Percentiles rank a stretch among this genome's conserved stretches.
phyloP scores from a whole-genome alignment of 2,797 vertebrate species.

The Meriones psammophilus region DNA sequence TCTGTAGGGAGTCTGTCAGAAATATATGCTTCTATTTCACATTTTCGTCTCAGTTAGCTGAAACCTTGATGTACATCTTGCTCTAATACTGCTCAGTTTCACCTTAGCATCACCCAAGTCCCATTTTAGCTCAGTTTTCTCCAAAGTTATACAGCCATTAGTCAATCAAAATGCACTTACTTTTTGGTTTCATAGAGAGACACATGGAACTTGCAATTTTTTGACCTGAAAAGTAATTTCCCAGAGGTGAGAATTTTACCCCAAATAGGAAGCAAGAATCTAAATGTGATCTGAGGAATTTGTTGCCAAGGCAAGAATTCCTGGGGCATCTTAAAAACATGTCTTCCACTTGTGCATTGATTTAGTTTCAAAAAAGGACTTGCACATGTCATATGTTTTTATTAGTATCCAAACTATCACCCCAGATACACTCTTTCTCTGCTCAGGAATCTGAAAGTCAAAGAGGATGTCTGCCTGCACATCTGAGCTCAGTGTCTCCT shows the following conservation, averaged over 20 bases:
- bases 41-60: conserved; percentile 56
- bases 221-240: conserved; percentile 65
- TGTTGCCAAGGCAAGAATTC: conserved; percentile 37
- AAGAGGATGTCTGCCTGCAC: not conserved
- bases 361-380: conserved; percentile 33
- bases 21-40: conserved; percentile 48
- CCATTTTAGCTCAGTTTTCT: conserved; percentile 72
- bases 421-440: not conserved
- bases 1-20: conserved; percentile 50
- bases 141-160: conserved; percentile 69
- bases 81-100: conserved; percentile 65
- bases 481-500: not conserved
- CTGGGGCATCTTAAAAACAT: not conserved
- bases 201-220: conserved; percentile 41
- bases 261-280: conserved; percentile 10
- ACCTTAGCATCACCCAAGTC: conserved; percentile 68
- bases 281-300: conserved; percentile 21
- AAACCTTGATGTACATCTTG: conserved; percentile 61
- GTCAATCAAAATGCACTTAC: conserved; percentile 74
- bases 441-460: not conserved
- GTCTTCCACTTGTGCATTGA: not conserved
- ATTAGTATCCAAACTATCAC: not conserved
- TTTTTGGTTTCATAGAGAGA: conserved; percentile 64
- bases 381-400: not conserved
- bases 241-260: not conserved